Base-by-base conservation (phyloP, 2,888 invertebrate species). In the Cheilosia grossa region DNA sequence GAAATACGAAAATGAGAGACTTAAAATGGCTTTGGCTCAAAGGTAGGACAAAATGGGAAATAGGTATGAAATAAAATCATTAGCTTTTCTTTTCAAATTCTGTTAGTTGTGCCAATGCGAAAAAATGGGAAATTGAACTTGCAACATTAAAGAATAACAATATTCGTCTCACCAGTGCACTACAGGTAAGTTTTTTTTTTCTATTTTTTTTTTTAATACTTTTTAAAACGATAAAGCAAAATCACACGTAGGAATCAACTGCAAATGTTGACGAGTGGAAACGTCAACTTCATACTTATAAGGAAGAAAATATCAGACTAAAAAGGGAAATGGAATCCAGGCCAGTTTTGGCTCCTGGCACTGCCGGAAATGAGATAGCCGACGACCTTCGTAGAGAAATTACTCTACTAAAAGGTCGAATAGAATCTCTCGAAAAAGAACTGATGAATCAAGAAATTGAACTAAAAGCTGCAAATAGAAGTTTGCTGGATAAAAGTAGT, bases 261-360 rank as follows among this genome's bases (percentile, higher is more conserved):
- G 97, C 98, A 78, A 99, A 99, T 92, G 99, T 99, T 33, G 99
- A 99, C 90, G 98, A 99, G 92, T 99, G 99, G 99, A 99, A 99
- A 92, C 94, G 98, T 86, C 98, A 99, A 91, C 93, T 99, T 88
- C 98, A 98, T 89, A 96, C 97, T 88, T 96, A 97, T 90, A 95
- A 97, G 91, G 97, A 98, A 91, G 97, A 98, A 92, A 98, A 98
- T 91, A 95, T 96, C 86, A 94, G 97, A 79, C 95, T 97, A 89
- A 96, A 96, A 91, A 94, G 94, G 58, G 95, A 95, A 89, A 95
- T 96, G 89, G 93, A 95, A 56, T 94, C 95, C 89, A 91, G 96
- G 90, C 94, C 95, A 86, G 94, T 95, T 82, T 94, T 95, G 92
- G 87, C 74, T 21, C 94, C 94, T 92, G 93, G 94, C 87, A 77